Conservation (phyloP, 2,797 vertebrate genomes). For the Melanotaenia pygmaea region DNA sequence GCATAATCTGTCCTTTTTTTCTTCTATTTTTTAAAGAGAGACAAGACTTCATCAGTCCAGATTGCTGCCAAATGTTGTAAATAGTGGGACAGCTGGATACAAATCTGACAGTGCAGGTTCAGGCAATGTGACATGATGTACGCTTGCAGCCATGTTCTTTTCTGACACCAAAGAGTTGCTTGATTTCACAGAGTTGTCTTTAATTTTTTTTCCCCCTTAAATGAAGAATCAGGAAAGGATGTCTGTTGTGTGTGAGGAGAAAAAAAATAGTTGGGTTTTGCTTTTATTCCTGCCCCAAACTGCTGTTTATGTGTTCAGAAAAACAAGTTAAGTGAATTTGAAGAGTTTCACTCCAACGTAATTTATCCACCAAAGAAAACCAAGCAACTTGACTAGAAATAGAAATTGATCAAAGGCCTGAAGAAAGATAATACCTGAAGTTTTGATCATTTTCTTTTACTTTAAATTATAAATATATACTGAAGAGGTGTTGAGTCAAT, state of each 20-base stretch:
- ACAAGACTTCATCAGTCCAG: conserved; percentile 70
- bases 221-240: conserved; percentile 33
- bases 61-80: conserved; percentile 88
- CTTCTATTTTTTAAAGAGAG: conserved; percentile 60
- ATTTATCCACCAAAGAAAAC: conserved; percentile 23
- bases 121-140: conserved; percentile 54
- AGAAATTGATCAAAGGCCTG: conserved; percentile 13
- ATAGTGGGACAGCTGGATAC: conserved; percentile 82
- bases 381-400: conserved; percentile 2
- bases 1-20: conserved; percentile 73
- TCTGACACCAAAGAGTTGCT: conserved; percentile 82
- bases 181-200: conserved; percentile 76
- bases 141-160: conserved; percentile 72
- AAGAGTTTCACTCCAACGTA: conserved; percentile 61
- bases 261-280: conserved; percentile 24
- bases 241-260: conserved; percentile 29
- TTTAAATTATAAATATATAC: conserved; percentile 11
- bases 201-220: conserved; percentile 27
- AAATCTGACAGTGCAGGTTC: conserved; percentile 87
- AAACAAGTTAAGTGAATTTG: conserved; percentile 12
- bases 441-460: conserved; percentile 20
- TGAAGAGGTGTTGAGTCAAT: conserved; percentile 4
- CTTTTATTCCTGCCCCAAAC: conserved; percentile 32
- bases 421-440: conserved; percentile 2
- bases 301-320: conserved; percentile 34